These are phyloP conservation scores for Autographa pulchrina DNA, from an alignment of 2,888 invertebrate species.

Conservation along the genomic window DNA sequence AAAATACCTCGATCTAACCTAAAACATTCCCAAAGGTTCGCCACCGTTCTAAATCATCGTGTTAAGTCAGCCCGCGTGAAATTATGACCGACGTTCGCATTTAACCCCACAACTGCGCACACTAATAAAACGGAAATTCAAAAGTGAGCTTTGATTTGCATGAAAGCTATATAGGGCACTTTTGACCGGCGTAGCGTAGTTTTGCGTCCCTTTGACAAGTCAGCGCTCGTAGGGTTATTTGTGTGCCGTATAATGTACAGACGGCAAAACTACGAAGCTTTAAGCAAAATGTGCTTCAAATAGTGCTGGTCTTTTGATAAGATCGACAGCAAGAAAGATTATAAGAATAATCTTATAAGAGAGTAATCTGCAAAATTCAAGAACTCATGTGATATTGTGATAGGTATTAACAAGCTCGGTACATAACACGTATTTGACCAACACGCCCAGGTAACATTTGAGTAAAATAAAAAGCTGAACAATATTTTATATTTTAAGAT, in stretches of 20 bases:
- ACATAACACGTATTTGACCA: no score
- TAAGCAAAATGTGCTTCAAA: neutral
- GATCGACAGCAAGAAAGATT: conserved; percentile 4
- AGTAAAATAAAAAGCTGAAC: no score
- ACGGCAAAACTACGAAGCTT: conserved; percentile 5
- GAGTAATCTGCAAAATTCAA: neutral
- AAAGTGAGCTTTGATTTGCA: conserved; percentile 60
- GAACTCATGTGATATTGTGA: no score
- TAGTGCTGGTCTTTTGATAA: conserved; percentile 8
- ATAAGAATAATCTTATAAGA: neutral
- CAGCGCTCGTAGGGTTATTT: conserved; percentile 50
- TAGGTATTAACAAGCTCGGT: no score
- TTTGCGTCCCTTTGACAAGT: conserved; percentile 56
- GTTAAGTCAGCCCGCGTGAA: conserved; percentile 36
- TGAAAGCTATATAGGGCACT: conserved; percentile 57
- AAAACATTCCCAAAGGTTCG: conserved; percentile 20
- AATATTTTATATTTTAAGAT: no score
- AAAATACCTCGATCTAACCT: conserved; percentile 5
- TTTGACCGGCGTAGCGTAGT: conserved; percentile 58
- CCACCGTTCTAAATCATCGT: conserved; percentile 30
- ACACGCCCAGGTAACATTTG: no score
- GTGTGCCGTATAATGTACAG: conserved; percentile 24
- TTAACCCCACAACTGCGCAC: conserved; percentile 46
- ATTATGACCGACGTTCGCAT: conserved; percentile 39
- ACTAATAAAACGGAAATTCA: conserved; percentile 51